phyloP scores from a whole-genome alignment of 2,113 vertebrate species.

The Amazona guildingii region DNA sequence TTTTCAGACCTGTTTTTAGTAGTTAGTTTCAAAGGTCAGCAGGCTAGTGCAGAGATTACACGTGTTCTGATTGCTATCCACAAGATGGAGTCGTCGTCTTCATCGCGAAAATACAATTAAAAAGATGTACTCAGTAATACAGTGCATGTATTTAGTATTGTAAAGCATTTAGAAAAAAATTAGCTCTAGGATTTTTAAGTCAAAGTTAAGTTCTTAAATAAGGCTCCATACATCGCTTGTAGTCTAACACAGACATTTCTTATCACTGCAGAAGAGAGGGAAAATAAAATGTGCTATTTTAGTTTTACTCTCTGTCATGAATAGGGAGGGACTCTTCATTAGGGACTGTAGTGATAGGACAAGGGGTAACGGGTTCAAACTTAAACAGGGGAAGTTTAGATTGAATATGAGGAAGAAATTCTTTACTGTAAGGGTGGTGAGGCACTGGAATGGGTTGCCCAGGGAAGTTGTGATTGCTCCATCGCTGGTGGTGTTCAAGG shows the following conservation, averaged over 20 bases:
- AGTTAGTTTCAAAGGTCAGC: neutral
- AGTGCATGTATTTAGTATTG: neutral
- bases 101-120: neutral
- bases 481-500: no score
- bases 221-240: fast-evolving
- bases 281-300: neutral
- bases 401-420: no score
- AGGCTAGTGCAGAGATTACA: neutral
- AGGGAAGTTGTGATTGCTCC: no score
- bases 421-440: no score
- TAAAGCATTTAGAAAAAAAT: neutral
- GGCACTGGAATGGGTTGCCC: no score
- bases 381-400: no score
- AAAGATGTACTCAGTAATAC: fast-evolving
- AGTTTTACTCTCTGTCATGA: neutral
- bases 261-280: neutral
- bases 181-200: neutral
- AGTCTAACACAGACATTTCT: neutral
- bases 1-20: neutral
- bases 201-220: neutral
- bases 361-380: no score
- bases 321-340: no score
- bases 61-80: slow-evolving; percentile 24
- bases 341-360: no score
- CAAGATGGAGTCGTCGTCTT: slow-evolving; percentile 58